Base-by-base conservation (phyloP, 2,113 vertebrate genomes). In the Tilapia sparmanii region DNA sequence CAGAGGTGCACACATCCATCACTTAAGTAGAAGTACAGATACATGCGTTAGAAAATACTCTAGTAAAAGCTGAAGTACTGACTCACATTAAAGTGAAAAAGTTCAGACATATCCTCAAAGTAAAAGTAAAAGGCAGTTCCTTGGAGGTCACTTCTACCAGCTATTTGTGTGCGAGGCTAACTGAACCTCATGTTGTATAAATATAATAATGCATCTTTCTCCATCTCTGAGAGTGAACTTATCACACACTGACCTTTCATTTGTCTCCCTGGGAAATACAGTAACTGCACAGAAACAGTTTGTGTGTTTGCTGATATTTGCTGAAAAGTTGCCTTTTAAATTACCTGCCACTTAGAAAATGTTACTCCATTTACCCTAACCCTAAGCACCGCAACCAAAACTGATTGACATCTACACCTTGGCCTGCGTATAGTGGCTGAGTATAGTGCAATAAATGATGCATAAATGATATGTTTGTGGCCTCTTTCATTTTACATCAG, bases 361-460 rank as follows among this genome's bases (percentile, higher is more conserved):
- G 22, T 24, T 24, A 24, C 66, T 16, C 9, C n/a, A 6, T 42
- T 71, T 40, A 0, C n/a, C n/a, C n/a, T n/a, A n/a, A n/a, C n/a
- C 8, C 12, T 1, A 71, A 24, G 22, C 22, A 16, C 12, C 5
- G 2, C 38, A 10, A 26, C 38, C 38, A 26, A 24, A 26, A 26
- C 66, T 15, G 35, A 40, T 4, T 15, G 63, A 68, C 0, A 13
- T 40, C 33, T 0, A 22, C 11, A 68, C 33, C 66, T 16, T 73
- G 66, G 66, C 7, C 33, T 5, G n/a, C 1, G 0, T 57, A 29
- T 57, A 29, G 24, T 57, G 54, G 24, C n/a, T 0, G 1, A 6
- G n/a, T 42, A 4, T 13, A 66, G 7, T 22, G 61, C 1, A 73
- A 26, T 26, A 40, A 40, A 68, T 66, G 18, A 66, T 13, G 61